Evolutionary conservation across 2,888 invertebrate species (phyloP).

Genomic region (Plebejus melissa): DNA sequence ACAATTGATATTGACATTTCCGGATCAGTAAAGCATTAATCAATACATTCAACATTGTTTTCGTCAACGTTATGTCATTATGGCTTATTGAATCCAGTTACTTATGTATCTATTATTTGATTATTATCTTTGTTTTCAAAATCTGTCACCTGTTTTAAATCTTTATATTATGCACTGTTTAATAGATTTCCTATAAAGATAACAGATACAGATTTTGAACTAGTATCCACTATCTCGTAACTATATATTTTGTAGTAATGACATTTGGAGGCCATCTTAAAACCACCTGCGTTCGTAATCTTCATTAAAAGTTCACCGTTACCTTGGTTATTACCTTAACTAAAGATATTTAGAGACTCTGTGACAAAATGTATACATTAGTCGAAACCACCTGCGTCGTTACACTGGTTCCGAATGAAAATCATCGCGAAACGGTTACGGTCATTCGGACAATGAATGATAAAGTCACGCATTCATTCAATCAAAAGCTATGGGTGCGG

Average conservation of each 20-base stretch:
- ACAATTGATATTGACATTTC: constrained; percentile 25
- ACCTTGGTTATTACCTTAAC: background rate
- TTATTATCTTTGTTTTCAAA: background rate
- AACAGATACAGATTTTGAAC: background rate
- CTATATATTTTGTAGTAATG: background rate
- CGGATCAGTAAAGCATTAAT: constrained; percentile 10
- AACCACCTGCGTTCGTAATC: background rate
- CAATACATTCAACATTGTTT: constrained; percentile 16
- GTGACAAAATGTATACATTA: background rate
- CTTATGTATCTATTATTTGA: background rate
- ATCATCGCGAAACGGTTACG: constrained; percentile 52
- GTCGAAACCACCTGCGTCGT: constrained; percentile 7
- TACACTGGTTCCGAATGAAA: constrained; percentile 11
- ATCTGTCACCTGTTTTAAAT: background rate
- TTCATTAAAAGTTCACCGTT: background rate
- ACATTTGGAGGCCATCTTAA: background rate
- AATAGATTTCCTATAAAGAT: background rate
- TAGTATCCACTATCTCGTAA: background rate
- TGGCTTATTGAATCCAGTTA: background rate
- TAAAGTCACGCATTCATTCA: constrained; percentile 70
- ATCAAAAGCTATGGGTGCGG: constrained; percentile 73
- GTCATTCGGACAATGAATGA: constrained; percentile 62
- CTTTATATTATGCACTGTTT: background rate
- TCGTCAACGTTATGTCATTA: constrained; percentile 8
- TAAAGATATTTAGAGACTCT: background rate